A percentile compares a stretch with the other conserved stretches of the same genome.
Evolutionary conservation across 2,113 vertebrate species (phyloP).

Genomic region (Andinoacara biseriatus): DNA sequence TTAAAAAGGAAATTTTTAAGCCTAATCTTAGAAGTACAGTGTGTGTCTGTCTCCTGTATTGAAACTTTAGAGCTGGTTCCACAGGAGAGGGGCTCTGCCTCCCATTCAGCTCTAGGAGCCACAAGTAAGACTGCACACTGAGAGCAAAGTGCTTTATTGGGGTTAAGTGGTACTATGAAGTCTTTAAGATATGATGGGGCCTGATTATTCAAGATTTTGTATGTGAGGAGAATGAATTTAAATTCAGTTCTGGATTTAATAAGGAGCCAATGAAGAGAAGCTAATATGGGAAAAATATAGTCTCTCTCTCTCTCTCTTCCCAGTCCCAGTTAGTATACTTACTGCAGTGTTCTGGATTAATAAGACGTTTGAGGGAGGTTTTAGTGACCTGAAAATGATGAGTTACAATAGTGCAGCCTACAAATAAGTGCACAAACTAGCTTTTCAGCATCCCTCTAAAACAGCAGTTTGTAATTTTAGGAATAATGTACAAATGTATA

Average conservation of each 20-base stretch:
- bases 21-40: too few relatives aligned
- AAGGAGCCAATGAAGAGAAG: neutral
- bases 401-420: neutral
- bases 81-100: too few relatives aligned
- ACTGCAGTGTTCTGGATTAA: too few relatives aligned
- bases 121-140: too few relatives aligned
- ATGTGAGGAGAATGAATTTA: neutral
- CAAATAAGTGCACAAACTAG: neutral
- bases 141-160: too few relatives aligned
- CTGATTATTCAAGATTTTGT: neutral
- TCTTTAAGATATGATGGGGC: neutral
- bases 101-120: too few relatives aligned
- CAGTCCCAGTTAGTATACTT: neutral
- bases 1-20: too few relatives aligned
- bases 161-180: too few relatives aligned
- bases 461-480: neutral
- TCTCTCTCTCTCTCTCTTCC: neutral
- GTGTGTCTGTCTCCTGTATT: too few relatives aligned
- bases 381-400: neutral
- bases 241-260: neutral
- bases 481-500: neutral
- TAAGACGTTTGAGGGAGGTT: neutral
- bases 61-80: too few relatives aligned
- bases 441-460: neutral
- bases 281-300: neutral